These are phyloP conservation scores for Amphipyra berbera DNA, from an alignment of 2,888 invertebrate genomes.

Conservation along the genomic window DNA sequence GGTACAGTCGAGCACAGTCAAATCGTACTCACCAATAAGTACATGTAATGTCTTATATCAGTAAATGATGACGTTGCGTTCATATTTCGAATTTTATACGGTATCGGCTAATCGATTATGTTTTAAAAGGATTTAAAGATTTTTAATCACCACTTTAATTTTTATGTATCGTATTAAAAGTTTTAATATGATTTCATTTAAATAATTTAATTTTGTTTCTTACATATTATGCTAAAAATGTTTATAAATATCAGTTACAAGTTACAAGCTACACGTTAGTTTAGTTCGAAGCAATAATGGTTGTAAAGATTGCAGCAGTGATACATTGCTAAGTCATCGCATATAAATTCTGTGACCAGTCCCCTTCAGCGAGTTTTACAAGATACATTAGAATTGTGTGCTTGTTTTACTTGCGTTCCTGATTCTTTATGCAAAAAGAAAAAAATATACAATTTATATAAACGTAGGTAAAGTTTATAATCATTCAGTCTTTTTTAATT, in stretches of 20 bases:
- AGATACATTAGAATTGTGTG: conserved; percentile 23
- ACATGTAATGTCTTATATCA: conserved; percentile 4
- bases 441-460: background rate
- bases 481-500: background rate
- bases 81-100: conserved; percentile 25
- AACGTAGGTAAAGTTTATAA: conserved; percentile 20
- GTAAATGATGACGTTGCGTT: conserved; percentile 12
- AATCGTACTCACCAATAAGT: background rate
- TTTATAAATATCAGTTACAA: conserved; percentile 39
- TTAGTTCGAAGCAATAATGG: conserved; percentile 50
- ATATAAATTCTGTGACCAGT: conserved; percentile 48
- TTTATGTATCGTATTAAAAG: conserved; percentile 7
- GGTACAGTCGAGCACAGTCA: conserved; percentile 28
- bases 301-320: conserved; percentile 44
- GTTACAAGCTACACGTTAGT: conserved; percentile 34
- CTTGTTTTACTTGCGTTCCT: conserved; percentile 33
- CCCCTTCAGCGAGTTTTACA: conserved; percentile 17
- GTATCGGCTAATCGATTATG: conserved; percentile 23
- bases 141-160: conserved; percentile 14
- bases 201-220: background rate
- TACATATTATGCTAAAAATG: background rate
- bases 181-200: conserved; percentile 15
- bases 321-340: conserved; percentile 51
- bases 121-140: conserved; percentile 15
- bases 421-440: conserved; percentile 25